These are phyloP conservation scores for Zosterops lateralis DNA, from an alignment of 2,113 vertebrate species.

Conservation along the genomic window DNA sequence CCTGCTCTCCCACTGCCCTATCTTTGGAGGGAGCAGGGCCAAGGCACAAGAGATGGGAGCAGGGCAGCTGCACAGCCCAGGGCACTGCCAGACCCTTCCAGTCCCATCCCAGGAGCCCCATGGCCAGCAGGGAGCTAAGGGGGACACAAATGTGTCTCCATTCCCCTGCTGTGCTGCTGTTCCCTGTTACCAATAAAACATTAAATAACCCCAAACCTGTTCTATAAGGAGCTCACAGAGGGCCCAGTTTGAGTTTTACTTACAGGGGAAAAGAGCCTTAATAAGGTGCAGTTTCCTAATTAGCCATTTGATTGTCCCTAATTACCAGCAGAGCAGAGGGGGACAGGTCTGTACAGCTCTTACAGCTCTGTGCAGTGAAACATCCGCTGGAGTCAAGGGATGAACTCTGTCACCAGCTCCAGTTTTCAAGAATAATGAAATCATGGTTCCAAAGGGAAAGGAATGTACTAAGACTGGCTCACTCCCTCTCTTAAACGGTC, in stretches of 20 bases:
- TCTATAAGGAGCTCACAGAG: not conserved
- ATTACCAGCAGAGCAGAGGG: not conserved
- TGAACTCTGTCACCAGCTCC: not conserved
- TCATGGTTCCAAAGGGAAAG: not conserved
- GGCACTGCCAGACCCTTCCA: not conserved
- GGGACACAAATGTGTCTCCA: not conserved
- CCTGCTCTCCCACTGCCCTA: not conserved
- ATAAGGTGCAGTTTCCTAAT: not conserved
- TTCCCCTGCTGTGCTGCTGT: not conserved
- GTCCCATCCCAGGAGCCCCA: accelerated
- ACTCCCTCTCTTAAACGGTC: not conserved
- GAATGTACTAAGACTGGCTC: accelerated
- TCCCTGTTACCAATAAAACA: not conserved
- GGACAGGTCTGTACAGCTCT: not conserved
- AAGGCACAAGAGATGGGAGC: not conserved
- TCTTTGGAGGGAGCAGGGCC: not conserved
- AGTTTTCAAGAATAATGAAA: not conserved
- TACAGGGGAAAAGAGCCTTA: not conserved
- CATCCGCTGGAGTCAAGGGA: not conserved
- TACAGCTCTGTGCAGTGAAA: not conserved
- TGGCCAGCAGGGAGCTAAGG: not conserved
- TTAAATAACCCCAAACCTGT: not conserved
- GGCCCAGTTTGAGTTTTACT: not conserved
- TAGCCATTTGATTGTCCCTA: not conserved
- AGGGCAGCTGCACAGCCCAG: not conserved